Conservation (phyloP, 2,888 invertebrate genomes). For the Drosophila siamana region DNA sequence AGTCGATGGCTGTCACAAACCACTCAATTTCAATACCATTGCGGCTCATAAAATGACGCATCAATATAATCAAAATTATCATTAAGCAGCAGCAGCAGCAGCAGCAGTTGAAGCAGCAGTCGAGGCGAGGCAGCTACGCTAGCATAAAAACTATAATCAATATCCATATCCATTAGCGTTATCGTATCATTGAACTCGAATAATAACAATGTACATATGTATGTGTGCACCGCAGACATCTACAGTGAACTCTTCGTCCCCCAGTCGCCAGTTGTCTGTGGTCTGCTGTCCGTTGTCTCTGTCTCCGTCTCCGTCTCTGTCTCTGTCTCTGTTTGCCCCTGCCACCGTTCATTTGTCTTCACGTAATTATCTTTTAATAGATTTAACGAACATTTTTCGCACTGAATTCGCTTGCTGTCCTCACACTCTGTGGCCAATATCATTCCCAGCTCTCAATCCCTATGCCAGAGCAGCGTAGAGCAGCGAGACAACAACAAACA, state of each 20-base stretch:
- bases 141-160: slow-evolving; percentile 81
- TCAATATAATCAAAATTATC: slow-evolving; percentile 80
- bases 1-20: slow-evolving; percentile 72
- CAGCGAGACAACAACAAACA: slow-evolving; percentile 25
- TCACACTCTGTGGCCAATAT: slow-evolving; percentile 2
- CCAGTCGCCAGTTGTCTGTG: too few species aligned
- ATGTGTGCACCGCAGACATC: slow-evolving; percentile 43
- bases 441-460: slow-evolving; percentile 13
- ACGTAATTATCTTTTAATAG: slow-evolving; percentile 82
- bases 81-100: slow-evolving; percentile 47
- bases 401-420: slow-evolving; percentile 68
- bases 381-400: slow-evolving; percentile 81
- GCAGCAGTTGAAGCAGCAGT: slow-evolving; percentile 36
- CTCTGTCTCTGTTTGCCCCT: neutral
- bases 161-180: slow-evolving; percentile 82
- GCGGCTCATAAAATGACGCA: slow-evolving; percentile 81
- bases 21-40: slow-evolving; percentile 80
- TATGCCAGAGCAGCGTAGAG: neutral
- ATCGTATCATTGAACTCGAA: slow-evolving; percentile 80
- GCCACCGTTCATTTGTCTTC: slow-evolving; percentile 74
- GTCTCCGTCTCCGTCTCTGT: neutral
- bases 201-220: slow-evolving; percentile 64
- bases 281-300: too few species aligned
- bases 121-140: slow-evolving; percentile 24
- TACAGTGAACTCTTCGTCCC: slow-evolving; percentile 35